phyloP scores from a whole-genome alignment of 2,113 vertebrate species.

The Eublepharis macularius region DNA sequence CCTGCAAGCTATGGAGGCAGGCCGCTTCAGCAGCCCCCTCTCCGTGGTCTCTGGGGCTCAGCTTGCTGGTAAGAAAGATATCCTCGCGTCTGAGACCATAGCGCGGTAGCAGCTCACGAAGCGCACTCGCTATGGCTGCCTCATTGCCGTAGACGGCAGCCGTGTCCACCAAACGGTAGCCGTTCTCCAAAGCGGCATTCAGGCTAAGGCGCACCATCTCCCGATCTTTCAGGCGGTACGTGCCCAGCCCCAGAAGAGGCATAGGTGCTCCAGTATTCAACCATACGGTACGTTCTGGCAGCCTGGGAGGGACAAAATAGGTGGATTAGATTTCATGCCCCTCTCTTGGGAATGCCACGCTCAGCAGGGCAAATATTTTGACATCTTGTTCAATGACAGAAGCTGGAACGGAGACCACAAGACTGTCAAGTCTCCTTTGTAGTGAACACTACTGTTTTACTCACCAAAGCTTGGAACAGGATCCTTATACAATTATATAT shows the following conservation, averaged over 20 bases:
- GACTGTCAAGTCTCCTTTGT: too few relatives aligned
- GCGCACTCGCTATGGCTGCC: slow-evolving; percentile 69
- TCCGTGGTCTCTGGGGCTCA: slow-evolving; percentile 79
- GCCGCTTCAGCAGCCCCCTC: slow-evolving; percentile 58
- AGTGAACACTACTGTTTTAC: too few relatives aligned
- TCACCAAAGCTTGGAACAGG: too few relatives aligned
- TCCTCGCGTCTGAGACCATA: slow-evolving; percentile 74
- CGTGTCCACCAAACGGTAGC: slow-evolving; percentile 82
- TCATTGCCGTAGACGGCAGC: slow-evolving; percentile 83
- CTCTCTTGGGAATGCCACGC: rapidly evolving
- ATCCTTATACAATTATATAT: too few relatives aligned
- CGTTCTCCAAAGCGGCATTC: slow-evolving; percentile 75
- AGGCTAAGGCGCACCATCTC: slow-evolving; percentile 66
- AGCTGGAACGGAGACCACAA: too few relatives aligned
- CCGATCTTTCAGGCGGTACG: slow-evolving; percentile 69
- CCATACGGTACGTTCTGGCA: slow-evolving; percentile 41
- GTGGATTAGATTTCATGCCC: not conserved
- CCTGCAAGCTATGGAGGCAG: slow-evolving; percentile 73
- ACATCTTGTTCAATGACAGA: too few relatives aligned
- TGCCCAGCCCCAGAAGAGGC: slow-evolving; percentile 84
- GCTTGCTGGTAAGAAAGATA: slow-evolving; percentile 82
- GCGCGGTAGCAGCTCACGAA: slow-evolving; percentile 76
- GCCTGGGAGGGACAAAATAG: not conserved
- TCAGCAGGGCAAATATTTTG: not conserved
- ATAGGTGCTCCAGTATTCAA: slow-evolving; percentile 76